Evolutionary conservation across 2,888 invertebrate genomes (phyloP), one percentile per base, ranked within the genome.

Genomic region (Dorcus parallelipipedus): DNA sequence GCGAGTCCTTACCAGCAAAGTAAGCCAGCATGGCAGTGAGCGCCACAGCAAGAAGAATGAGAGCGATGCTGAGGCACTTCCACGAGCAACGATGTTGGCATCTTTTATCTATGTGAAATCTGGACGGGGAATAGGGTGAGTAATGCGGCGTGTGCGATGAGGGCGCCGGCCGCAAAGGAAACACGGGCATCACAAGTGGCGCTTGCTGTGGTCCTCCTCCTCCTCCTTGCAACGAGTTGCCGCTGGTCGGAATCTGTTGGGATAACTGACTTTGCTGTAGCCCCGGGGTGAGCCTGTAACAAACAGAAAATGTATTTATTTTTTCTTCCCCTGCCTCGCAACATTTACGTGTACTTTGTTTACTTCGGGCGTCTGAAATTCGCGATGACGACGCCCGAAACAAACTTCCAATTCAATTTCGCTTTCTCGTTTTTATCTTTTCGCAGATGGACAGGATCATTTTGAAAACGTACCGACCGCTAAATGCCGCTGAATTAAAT

Each of bases 51-150:
- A 96, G 84, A 77, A 95, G 86, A 79, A 96, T 93, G 81, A 96
- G 89, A 73, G 91, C 89, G 79, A 97, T 93, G 79, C 94, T 93
- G 78, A 93, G 89, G 80, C 95, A 96, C 82, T 95, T 94, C 97
- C 97, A 97, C 77, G 95, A 93, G 84, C 96, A 96, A 70, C 93
- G 86, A 79, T 93, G 93, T 79, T 91, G 92, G 82, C 93, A 94
- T 70, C 93, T 87, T 81, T 95, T 95, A 83, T 94, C 93, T 84
- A 94, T 92, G 84, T 93, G 93, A 84, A 94, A 94, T 80, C 94
- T 88, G 77, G 93, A 93, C 77, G 93, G 93, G 73, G 93, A 93
- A 83, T 93, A 93, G 67, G 93, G 92, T 77, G 91, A 91, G 73
- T 93, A 91, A 78, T 91, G 91, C 71, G 89, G 89, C 75, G 90